Evolutionary conservation across 2,888 invertebrate genomes (phyloP), one percentile per base, ranked within the genome.

Genomic region (Phyllotreta cruciferae): DNA sequence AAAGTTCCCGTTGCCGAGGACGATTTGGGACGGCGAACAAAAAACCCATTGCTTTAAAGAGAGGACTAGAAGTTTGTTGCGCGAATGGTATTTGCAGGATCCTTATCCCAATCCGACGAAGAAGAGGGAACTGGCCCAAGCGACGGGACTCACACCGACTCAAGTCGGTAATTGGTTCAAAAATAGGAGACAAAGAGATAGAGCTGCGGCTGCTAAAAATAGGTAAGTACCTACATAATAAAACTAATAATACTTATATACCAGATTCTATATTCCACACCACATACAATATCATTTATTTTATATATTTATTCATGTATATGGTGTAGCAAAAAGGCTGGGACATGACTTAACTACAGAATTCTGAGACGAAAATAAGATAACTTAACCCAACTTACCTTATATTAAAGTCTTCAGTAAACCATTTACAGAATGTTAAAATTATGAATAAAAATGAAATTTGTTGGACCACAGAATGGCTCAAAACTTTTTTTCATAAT

Each of bases 61-160:
- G 83, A 85, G 97, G 70, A 98, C 99, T 78, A 84, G 98, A 72
- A 94, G 95, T 74, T 85, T 98, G 71, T 86, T 99, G 71, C 85
- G 98, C 67, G 98, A 99, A 85, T 98, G 98, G 96, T 99, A 99
- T 82, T 88, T 98, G 60, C 95, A 96, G 83, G 98, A 94, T 83
- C 94, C 94, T n/a, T 96, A 95, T 83, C 96, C 94, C 61, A 95
- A 95, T 82, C 96, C 96, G 41, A 92, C 93, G 68, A 96, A 96
- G 84, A 96, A 96, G 82, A 83, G 94, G 70, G 95, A 96, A 81
- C 83, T 96, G 75, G 95, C 96, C 34, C 90, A 90, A 75, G 93
- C 93, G 60, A 96, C 96, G 55, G 94, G 94, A 36, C 86, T 96
- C 68, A 95, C 95, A 57, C 93, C 95, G 42, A 96, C 95, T 54